These are phyloP conservation scores for Drosophila hydei DNA, from an alignment of 1,140 invertebrate species.

Conservation along the genomic window DNA sequence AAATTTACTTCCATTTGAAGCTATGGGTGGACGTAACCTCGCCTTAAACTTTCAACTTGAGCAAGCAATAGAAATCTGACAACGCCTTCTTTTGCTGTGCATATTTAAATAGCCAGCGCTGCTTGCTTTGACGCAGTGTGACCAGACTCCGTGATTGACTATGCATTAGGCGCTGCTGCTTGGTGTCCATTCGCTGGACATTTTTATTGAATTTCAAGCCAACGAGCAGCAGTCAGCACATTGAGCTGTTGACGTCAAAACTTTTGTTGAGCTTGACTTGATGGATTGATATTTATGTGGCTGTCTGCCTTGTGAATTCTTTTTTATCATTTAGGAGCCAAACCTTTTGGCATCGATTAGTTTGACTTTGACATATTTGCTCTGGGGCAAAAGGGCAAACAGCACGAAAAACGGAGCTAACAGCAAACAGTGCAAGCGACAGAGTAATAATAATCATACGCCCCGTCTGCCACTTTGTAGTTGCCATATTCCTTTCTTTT, in stretches of 20 bases:
- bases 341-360: constrained; percentile 52
- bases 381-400: background rate
- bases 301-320: background rate
- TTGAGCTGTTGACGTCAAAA: constrained; percentile 31
- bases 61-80: background rate
- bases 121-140: constrained; percentile 10
- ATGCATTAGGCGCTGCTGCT: constrained; percentile 5
- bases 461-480: constrained; percentile 22
- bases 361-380: constrained; percentile 48
- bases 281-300: constrained; percentile 51
- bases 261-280: constrained; percentile 24
- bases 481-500: constrained; percentile 3
- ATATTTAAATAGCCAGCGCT: constrained; percentile 11
- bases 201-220: constrained; percentile 34
- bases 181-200: background rate
- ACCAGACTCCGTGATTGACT: constrained; percentile 29
- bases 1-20: background rate
- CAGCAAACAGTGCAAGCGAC: constrained; percentile 8
- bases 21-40: background rate
- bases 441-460: constrained; percentile 23
- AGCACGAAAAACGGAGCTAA: constrained; percentile 4
- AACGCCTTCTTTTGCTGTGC: background rate
- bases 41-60: background rate
- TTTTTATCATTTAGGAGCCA: constrained; percentile 19
- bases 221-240: background rate